These are phyloP conservation scores for Lottia gigantea DNA, from an alignment of 2,888 invertebrate species.

Conservation along the genomic window DNA sequence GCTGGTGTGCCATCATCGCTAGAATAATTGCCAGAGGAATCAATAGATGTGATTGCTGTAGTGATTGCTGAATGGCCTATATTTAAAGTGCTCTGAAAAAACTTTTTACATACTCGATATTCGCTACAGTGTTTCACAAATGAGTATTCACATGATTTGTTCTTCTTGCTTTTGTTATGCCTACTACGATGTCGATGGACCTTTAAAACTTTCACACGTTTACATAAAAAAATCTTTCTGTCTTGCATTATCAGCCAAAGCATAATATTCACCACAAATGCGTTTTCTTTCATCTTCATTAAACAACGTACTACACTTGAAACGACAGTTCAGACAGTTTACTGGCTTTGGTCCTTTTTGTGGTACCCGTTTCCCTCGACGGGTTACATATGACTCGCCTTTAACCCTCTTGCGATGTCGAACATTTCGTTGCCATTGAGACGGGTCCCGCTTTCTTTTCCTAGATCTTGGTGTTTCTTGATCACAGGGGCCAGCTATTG, in stretches of 20 bases:
- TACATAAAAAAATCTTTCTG: conserved; percentile 1
- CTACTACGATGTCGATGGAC: background rate
- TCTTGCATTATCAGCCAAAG: background rate
- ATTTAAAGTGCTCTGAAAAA: background rate
- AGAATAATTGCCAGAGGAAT: conserved; percentile 5
- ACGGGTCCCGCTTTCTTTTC: background rate
- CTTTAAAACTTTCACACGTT: background rate
- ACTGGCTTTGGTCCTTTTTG: background rate
- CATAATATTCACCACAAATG: background rate
- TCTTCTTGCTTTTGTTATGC: background rate
- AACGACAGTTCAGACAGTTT: background rate
- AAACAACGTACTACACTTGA: background rate
- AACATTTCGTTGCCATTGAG: background rate
- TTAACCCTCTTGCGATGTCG: background rate
- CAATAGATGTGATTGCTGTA: background rate
- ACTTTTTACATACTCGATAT: background rate
- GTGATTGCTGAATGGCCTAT: background rate
- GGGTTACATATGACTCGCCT: background rate
- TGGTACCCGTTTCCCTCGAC: background rate
- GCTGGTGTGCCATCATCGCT: background rate
- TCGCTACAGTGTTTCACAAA: background rate
- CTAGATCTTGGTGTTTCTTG: background rate
- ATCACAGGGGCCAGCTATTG: background rate
- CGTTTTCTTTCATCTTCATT: background rate
- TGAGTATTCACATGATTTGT: background rate